Conservation (phyloP, 2,888 invertebrate species). For the Mystacides longicornis region DNA sequence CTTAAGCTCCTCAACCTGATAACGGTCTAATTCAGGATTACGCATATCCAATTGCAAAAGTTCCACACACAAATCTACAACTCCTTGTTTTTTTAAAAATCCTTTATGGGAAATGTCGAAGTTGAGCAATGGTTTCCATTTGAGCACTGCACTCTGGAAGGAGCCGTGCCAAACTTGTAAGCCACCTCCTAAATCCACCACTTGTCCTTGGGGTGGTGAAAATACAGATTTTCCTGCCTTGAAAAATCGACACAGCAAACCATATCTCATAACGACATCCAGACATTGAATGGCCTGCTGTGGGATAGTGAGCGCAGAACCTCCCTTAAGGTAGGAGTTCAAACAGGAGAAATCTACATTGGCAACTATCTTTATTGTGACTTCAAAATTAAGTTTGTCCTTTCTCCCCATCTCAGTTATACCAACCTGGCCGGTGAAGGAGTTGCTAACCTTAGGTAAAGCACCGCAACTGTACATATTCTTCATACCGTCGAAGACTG, state of each 20-base stretch:
- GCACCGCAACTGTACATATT: conserved; percentile 52
- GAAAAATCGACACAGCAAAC: conserved; percentile 22
- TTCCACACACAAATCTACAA: conserved; percentile 41
- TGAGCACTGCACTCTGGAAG: conserved; percentile 86
- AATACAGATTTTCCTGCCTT: conserved; percentile 75
- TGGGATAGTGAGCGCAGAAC: conserved; percentile 41
- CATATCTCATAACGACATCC: conserved; percentile 70
- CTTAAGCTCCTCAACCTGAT: conserved; percentile 9
- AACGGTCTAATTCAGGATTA: background rate
- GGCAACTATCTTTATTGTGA: background rate
- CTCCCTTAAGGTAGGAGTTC: conserved; percentile 38
- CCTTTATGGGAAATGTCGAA: conserved; percentile 85
- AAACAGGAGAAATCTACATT: background rate
- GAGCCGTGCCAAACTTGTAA: conserved; percentile 89
- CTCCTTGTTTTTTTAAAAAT: conserved; percentile 52
- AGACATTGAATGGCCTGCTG: conserved; percentile 67
- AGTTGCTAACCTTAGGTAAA: conserved; percentile 30
- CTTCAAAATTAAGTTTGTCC: background rate
- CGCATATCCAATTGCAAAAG: conserved; percentile 31
- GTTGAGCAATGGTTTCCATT: conserved; percentile 82
- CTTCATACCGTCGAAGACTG: conserved; percentile 70
- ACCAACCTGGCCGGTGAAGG: background rate
- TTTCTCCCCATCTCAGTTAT: background rate
- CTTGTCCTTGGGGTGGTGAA: conserved; percentile 41
- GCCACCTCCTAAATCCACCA: conserved; percentile 64